Evolutionary conservation across 2,888 invertebrate genomes (phyloP), one percentile per base, ranked within the genome.

Genomic region (Apotomis betuletana): DNA sequence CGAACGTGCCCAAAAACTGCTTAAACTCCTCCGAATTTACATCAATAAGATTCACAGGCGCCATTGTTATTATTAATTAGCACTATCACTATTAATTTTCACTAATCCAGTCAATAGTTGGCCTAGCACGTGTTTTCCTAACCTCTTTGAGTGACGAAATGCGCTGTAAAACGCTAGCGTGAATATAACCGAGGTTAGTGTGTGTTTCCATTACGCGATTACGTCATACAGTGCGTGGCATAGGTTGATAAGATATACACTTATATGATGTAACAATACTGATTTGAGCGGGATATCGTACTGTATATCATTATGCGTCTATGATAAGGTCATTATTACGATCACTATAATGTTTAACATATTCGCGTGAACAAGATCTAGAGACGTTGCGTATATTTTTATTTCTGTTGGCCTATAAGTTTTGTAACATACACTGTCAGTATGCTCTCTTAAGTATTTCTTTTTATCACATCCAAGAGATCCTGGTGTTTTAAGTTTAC

Each of bases 1-100:
- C 96, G 77, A 96, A 95, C 1, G 95, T 94, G 76, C 94, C 89
- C 9, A 96, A 75, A 78, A 95, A 95, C 73, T 84, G 81, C 75
- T 90, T 87, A 13, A 95, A 85, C 59, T 93, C 93, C 58, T 85
- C 85, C 65, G 87, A 82, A 13, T 89, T 81, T 9, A 94, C 79
- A 61, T 90, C 89, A 51, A 86, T 80, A 54, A 95, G 77, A 78
- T 93, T 83, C 77, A 90, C 85, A 46, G 91, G 89, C 12, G 76
- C 78, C 83, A 82, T 83, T 77, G 81, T 82, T 70, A 76, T 75
- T 64, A 69, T 54, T 75, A 10, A 49, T 12, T 49, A 49, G 5
- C 9, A 49, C 41, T 41, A 49, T 49, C 3, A 49, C 10, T 49
- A 49, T 49, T 49, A 49, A 49, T 3, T 9, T 10, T 4, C 49